Conservation (phyloP, 23 tunicate species). For the Pegea sp. region DNA sequence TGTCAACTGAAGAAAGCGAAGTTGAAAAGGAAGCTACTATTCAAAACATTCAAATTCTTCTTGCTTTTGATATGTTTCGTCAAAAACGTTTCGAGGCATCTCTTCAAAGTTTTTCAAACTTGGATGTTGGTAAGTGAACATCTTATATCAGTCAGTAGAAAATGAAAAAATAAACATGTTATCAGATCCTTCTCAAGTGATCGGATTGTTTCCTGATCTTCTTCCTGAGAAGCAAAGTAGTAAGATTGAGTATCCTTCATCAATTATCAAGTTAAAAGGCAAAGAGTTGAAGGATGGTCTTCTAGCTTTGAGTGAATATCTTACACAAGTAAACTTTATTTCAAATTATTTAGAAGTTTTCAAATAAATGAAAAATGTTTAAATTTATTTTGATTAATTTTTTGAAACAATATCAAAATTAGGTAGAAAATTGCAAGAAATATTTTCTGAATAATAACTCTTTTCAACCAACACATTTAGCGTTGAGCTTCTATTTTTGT, state of each 20-base stretch:
- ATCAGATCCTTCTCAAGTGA: constrained; percentile 70
- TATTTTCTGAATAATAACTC: too few relatives aligned
- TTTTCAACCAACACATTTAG: too few relatives aligned
- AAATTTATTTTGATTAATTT: too few relatives aligned
- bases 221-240: constrained; percentile 25
- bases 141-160: not conserved
- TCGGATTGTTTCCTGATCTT: constrained; percentile 60
- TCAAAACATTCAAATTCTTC: constrained; percentile 45
- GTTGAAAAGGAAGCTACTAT: constrained; percentile 12
- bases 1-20: constrained; percentile 21
- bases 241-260: constrained; percentile 28
- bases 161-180: constrained; percentile 1
- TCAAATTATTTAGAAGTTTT: too few relatives aligned
- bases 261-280: constrained; percentile 10
- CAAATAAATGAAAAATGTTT: too few relatives aligned
- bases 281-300: constrained; percentile 30
- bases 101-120: constrained; percentile 23
- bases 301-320: constrained; percentile 42
- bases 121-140: constrained; percentile 24
- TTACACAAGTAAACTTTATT: constrained; percentile 71
- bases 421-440: too few relatives aligned
- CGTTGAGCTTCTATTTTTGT: too few relatives aligned
- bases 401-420: too few relatives aligned
- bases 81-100: constrained; percentile 49
- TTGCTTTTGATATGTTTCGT: constrained; percentile 65